A percentile compares a stretch with the other conserved stretches of the same genome.
Evolutionary conservation across 1,140 invertebrate genomes (phyloP).

Genomic region (Drosophila sproati): DNA sequence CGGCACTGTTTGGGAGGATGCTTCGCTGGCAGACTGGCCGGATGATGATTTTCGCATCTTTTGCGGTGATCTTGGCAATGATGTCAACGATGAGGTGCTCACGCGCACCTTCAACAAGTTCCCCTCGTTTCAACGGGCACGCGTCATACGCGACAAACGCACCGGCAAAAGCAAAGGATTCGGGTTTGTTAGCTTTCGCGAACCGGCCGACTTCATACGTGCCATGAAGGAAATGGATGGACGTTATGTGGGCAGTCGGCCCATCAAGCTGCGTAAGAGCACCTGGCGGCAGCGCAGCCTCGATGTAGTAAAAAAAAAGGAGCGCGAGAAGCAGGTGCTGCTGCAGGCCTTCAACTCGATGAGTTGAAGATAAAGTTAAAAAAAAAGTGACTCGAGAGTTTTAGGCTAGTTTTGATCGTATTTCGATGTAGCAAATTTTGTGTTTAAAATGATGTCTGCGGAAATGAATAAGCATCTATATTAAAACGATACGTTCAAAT

Average conservation of each 20-base stretch:
- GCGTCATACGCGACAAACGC: slow-evolving; percentile 97
- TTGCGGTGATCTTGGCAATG: slow-evolving; percentile 99
- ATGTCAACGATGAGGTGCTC: slow-evolving; percentile 98
- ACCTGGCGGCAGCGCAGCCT: slow-evolving; percentile 97
- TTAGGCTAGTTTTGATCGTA: slow-evolving; percentile 72
- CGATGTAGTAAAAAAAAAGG: slow-evolving; percentile 97
- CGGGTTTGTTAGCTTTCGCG: slow-evolving; percentile 99
- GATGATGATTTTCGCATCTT: slow-evolving; percentile 99
- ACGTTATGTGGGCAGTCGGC: slow-evolving; percentile 98
- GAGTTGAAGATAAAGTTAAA: slow-evolving; percentile 38
- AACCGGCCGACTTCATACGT: slow-evolving; percentile 98
- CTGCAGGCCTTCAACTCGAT: slow-evolving; percentile 88
- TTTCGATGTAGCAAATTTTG: slow-evolving; percentile 67
- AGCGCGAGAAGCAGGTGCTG: slow-evolving; percentile 94
- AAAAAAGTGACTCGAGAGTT: slow-evolving; percentile 5
- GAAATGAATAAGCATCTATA: slow-evolving; percentile 30
- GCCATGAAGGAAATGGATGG: slow-evolving; percentile 99
- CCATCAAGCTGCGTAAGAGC: slow-evolving; percentile 98
- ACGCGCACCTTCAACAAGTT: slow-evolving; percentile 97
- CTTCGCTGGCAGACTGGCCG: slow-evolving; percentile 95
- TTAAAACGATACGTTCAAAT: slow-evolving; percentile 57
- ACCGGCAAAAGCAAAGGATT: slow-evolving; percentile 99
- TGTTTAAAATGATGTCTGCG: slow-evolving; percentile 33
- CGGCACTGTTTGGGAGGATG: slow-evolving; percentile 97
- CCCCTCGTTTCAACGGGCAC: slow-evolving; percentile 96